These are phyloP conservation scores for Hystrix brachyura DNA, from an alignment of 2,113 vertebrate species.

Conservation along the genomic window DNA sequence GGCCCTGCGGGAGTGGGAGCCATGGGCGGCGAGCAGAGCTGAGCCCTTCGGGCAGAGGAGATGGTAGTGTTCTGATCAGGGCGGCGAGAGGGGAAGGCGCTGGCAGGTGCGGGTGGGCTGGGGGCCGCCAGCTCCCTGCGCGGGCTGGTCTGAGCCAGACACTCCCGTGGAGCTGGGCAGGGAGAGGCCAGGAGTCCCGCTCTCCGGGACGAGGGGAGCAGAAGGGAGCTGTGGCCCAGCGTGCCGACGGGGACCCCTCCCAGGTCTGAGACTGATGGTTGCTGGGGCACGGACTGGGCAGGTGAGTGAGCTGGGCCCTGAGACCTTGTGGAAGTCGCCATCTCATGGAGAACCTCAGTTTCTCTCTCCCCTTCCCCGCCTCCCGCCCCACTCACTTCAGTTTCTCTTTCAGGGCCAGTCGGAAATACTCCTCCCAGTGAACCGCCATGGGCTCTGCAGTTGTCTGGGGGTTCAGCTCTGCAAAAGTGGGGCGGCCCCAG, in stretches of 20 bases:
- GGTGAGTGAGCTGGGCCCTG: not conserved
- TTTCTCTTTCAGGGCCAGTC: constrained; percentile 72
- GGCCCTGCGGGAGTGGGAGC: not conserved
- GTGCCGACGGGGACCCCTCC: no score
- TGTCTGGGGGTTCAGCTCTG: not conserved
- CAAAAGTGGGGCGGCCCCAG: no score
- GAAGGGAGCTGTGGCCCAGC: not conserved
- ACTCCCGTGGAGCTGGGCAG: not conserved
- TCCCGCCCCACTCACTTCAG: constrained; percentile 64
- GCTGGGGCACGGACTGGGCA: not conserved
- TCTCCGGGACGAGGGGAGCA: not conserved
- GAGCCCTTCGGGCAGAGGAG: not conserved
- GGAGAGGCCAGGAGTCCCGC: not conserved
- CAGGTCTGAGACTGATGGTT: not conserved
- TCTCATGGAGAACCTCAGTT: not conserved
- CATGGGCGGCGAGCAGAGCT: not conserved
- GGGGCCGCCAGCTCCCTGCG: not conserved
- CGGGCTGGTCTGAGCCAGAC: no score
- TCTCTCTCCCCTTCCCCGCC: not conserved
- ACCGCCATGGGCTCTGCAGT: not conserved
- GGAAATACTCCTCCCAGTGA: constrained; percentile 76
- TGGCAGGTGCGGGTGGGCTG: not conserved
- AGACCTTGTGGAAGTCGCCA: not conserved
- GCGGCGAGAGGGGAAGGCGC: not conserved
- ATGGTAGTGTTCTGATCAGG: not conserved